Evolutionary conservation across 2,797 vertebrate genomes (phyloP), one percentile per base, ranked within the genome.

Genomic region (Anolis apletophallus): DNA sequence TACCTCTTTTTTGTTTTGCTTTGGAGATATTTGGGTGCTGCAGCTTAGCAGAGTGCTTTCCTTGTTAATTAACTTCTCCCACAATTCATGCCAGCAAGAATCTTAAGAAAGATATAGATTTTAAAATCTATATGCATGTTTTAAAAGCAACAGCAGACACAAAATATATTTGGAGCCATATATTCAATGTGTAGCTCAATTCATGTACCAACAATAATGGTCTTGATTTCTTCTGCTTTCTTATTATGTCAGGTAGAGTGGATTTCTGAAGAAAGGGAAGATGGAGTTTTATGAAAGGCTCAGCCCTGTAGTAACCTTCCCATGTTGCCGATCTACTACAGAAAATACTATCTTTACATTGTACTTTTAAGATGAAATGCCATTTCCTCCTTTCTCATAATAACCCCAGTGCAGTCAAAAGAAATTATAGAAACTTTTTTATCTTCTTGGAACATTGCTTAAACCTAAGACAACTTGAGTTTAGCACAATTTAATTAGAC

Each of bases 401-500:
- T 40, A 69, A 59, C 23, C 16, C 75, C 5, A 1, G 46, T 71
- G 11, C n/a, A n/a, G 59, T 79, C 52, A 71, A 36, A 71, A 40
- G 2, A 77, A 78, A 11, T 46, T 16, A 71, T 69, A 3, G 59
- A n/a, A 67, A 36, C 19, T n/a, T 64, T 84, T 67, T 84, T 52
- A 29, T 84, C 64, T 19, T 32, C n/a, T 52, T 75, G 26, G 61
- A 68, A 77, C 54, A 50, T 55, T 29, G 36, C 40, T 77, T 67
- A 75, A 69, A 71, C 13, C 14, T 59, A 50, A 71, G 54, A 71
- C 36, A 87, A 77, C 32, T 87, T 55, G 74, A 21, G 52, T 57
- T 82, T 83, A 82, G 26, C 13, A 50, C 21, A 69, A 84, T 82
- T 57, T 82, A 87, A 87, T 77, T 71, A 75, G 29, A 83, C n/a